These are phyloP conservation scores for Eurystomus glaucurus DNA, from an alignment of 2,797 vertebrate species.

Conservation along the genomic window DNA sequence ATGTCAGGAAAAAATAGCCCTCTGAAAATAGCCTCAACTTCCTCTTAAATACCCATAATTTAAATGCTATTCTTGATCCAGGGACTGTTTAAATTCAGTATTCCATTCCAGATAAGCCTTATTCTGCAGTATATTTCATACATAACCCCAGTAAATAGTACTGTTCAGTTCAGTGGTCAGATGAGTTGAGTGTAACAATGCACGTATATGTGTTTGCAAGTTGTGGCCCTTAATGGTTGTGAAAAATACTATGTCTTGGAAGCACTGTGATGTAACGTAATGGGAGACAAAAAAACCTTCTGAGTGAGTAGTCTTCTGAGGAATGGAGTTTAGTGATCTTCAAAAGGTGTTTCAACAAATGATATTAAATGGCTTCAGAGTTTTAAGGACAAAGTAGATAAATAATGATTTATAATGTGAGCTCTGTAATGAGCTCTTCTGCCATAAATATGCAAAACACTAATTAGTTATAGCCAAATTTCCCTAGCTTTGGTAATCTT, in stretches of 20 bases:
- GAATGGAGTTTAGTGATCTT: not conserved
- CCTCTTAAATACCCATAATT: not conserved
- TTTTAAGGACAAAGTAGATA: slow-evolving; percentile 21
- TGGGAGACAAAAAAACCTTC: not conserved
- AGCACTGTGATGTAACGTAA: not conserved
- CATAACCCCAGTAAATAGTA: not conserved
- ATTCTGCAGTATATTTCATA: not conserved
- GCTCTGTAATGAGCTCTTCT: slow-evolving; percentile 30
- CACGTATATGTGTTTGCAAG: not conserved
- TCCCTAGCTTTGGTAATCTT: slow-evolving; percentile 24
- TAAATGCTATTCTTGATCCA: not conserved
- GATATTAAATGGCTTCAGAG: not conserved
- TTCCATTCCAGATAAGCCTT: not conserved
- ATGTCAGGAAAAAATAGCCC: not conserved
- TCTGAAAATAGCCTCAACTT: not conserved
- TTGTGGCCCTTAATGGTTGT: not conserved
- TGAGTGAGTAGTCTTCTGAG: not conserved
- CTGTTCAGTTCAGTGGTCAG: not conserved
- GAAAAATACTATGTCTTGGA: not conserved
- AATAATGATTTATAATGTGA: slow-evolving; percentile 44
- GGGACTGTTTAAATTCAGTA: not conserved
- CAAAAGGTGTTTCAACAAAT: not conserved
- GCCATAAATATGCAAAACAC: slow-evolving; percentile 19
- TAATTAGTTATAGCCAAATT: slow-evolving; percentile 48
- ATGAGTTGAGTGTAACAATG: not conserved